Percentiles rank a stretch among this genome's conserved stretches.
These are phyloP conservation scores for Seriola aureovittata DNA, from an alignment of 2,113 vertebrate genomes.

Conservation along the genomic window DNA sequence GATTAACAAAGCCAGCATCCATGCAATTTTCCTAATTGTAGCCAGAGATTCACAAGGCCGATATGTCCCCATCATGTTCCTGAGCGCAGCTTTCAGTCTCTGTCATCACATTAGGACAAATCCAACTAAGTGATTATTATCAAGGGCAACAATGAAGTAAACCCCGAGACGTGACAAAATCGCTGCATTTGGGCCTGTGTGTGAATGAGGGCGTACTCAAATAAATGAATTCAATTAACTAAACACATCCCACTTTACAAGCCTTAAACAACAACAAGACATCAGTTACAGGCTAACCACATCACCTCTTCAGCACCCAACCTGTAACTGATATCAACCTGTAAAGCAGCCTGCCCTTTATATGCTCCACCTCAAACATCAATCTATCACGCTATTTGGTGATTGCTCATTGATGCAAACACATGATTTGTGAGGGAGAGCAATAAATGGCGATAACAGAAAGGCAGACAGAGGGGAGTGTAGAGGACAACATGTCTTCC, in stretches of 20 bases:
- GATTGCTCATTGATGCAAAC: constrained; percentile 2
- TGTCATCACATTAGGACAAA: constrained; percentile 74
- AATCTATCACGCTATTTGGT: constrained; percentile 37
- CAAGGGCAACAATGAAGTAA: constrained; percentile 41
- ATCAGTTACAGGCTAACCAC: neutral
- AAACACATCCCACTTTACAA: neutral
- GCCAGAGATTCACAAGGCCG: constrained; percentile 56
- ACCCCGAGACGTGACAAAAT: neutral
- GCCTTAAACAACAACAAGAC: constrained; percentile 1
- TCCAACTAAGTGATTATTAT: constrained; percentile 70
- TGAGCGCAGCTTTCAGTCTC: constrained; percentile 57
- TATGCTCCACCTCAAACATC: constrained; percentile 18
- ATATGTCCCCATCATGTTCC: constrained; percentile 48
- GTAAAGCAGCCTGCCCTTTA: constrained; percentile 24
- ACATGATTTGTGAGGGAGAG: constrained; percentile 28
- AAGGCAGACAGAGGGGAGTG: neutral
- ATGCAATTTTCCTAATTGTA: constrained; percentile 78
- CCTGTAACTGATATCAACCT: constrained; percentile 37
- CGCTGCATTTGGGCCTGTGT: constrained; percentile 3
- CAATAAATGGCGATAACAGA: constrained; percentile 28
- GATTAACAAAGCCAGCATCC: constrained; percentile 62
- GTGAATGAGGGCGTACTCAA: neutral
- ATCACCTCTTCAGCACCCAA: constrained; percentile 1
- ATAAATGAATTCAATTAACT: constrained; percentile 9
- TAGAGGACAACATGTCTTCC: constrained; percentile 35